Conservation (phyloP, 2,888 invertebrate species). For the Tribolium freemani region DNA sequence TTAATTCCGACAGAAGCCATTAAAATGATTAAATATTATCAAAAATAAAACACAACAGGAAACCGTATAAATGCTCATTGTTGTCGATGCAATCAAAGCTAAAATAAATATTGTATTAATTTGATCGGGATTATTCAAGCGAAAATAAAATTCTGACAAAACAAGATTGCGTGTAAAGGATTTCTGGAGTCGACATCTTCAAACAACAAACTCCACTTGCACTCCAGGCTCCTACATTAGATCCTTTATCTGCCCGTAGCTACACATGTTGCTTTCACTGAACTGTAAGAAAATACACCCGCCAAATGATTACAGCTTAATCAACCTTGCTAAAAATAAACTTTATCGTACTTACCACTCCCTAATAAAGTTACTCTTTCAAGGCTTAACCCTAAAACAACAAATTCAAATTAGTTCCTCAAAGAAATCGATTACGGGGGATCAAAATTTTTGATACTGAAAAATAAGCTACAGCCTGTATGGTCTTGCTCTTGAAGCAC, state of each 20-base stretch:
- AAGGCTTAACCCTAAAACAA: not conserved
- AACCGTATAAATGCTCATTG: conserved; percentile 9
- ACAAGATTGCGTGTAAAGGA: conserved; percentile 50
- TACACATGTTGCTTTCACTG: conserved; percentile 54
- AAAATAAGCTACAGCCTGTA: not conserved
- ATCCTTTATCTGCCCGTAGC: conserved; percentile 49
- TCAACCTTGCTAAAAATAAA: conserved; percentile 24
- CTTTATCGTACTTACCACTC: not conserved
- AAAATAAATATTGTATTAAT: conserved; percentile 45
- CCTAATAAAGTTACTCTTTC: not conserved
- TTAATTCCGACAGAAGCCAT: conserved; percentile 63
- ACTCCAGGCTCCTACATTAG: conserved; percentile 43
- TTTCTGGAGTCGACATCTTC: conserved; percentile 56
- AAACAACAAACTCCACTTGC: conserved; percentile 39
- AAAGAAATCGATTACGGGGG: not conserved
- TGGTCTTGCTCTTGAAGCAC: not conserved
- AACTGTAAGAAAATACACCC: conserved; percentile 46
- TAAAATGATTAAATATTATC: conserved; percentile 65
- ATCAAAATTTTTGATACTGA: not conserved
- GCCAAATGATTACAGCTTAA: conserved; percentile 30
- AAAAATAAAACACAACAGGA: conserved; percentile 20
- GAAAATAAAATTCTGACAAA: conserved; percentile 54
- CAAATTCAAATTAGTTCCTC: not conserved
- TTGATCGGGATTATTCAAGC: conserved; percentile 49
- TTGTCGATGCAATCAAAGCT: conserved; percentile 17